phyloP scores from a whole-genome alignment of 1,140 invertebrate genomes.

The Diabrotica undecimpunctata region DNA sequence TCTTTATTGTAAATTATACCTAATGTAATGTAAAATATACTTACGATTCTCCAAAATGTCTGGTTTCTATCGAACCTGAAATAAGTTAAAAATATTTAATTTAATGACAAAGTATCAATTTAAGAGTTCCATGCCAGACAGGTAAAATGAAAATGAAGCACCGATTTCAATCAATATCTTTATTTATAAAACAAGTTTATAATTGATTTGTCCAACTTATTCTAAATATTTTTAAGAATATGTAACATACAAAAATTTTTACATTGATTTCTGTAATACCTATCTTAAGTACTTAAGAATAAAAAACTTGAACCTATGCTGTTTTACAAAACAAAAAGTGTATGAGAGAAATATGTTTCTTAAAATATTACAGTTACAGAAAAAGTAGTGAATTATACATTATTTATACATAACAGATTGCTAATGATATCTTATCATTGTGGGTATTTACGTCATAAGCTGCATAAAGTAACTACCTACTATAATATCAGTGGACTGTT shows the following conservation, averaged over 20 bases:
- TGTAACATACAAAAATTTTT: slow-evolving; percentile 40
- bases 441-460: too few species aligned
- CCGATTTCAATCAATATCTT: slow-evolving; percentile 18
- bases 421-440: too few species aligned
- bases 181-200: slow-evolving; percentile 43
- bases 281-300: not conserved
- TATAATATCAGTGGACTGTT: too few species aligned
- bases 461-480: too few species aligned
- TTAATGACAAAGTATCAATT: not conserved
- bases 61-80: slow-evolving; percentile 29
- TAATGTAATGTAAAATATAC: too few species aligned
- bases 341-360: too few species aligned
- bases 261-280: slow-evolving; percentile 30
- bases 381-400: too few species aligned
- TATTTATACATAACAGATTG: too few species aligned
- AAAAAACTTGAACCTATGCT: too few species aligned
- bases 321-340: too few species aligned
- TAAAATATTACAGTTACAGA: too few species aligned
- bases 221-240: slow-evolving; percentile 38
- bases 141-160: not conserved
- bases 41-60: slow-evolving; percentile 38
- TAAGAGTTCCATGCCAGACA: not conserved
- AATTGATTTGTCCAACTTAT: slow-evolving; percentile 37
- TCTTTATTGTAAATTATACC: too few species aligned
- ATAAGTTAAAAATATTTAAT: slow-evolving; percentile 14